Evolutionary conservation across 1,140 invertebrate genomes (phyloP), one percentile per base, ranked within the genome.

Genomic region (Anagrus nilaparvatae): DNA sequence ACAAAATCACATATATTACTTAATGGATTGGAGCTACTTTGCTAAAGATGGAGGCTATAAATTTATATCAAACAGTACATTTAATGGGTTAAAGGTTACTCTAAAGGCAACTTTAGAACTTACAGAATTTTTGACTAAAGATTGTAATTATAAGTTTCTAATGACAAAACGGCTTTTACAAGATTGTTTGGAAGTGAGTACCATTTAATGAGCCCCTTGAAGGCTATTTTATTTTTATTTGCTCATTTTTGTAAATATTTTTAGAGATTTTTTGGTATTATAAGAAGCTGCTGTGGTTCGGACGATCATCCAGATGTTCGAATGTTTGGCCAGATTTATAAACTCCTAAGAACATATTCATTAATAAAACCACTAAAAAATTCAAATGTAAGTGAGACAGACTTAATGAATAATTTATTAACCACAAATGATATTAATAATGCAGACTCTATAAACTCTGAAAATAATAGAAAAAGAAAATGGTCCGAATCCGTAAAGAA

Each of bases 311-410:
- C 44, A 2, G 44, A 49, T 24, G 13, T 31, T n/a, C 17, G 27
- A 0, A n/a, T 49, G 3, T 52, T 52, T 13, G 40, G 44, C 5
- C 50, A 52, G 40, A 36, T 48, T 5, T 52, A 49, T 43, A 8
- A 40, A 1, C 33, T 52, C 5, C 7, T 49, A 9, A 39, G 13
- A 1, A 27, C 42, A 5, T 50, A 52, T 31, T 48, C 43, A 0
- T 31, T 50, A 20, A 30, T 44, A 4, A 40, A 49, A 27, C 43
- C 48, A 23, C 48, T 43, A 20, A 48, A 40, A 46, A 46, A 48
- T 6, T 46, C 36, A 0, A 53, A 53, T 30, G 39, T 49, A 7
- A 9, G 34, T 10, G 42, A 36, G 9, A n/a, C 17, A 3, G 48
- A 50, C 6, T 7, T 48, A 3, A 41, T 48, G 8, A 18, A 44